Percentiles rank a stretch among this genome's conserved stretches.
These are phyloP conservation scores for Setophaga petechia DNA, from an alignment of 2,113 vertebrate species.

Conservation along the genomic window DNA sequence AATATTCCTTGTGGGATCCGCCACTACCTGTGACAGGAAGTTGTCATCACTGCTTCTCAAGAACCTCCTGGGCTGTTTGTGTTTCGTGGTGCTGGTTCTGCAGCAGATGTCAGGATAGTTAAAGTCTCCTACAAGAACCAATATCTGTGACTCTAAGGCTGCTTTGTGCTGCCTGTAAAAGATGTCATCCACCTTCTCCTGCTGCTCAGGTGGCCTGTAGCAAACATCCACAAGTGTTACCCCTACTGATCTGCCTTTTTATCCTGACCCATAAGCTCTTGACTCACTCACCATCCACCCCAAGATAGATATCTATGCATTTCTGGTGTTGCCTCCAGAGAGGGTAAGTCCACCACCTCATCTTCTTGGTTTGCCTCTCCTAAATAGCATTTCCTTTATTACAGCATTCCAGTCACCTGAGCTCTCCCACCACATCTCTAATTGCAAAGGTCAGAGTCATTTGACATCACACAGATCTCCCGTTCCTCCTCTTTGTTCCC, in stretches of 20 bases:
- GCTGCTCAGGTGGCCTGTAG: background rate
- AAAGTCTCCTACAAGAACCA: background rate
- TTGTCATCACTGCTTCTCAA: background rate
- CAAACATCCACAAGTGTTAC: background rate
- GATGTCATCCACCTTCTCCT: background rate
- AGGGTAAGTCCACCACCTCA: fast-evolving
- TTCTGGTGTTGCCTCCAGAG: background rate
- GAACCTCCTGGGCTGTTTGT: background rate
- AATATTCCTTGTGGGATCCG: background rate
- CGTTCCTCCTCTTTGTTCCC: background rate
- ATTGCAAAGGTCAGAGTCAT: background rate
- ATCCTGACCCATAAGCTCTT: background rate
- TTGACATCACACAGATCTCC: background rate
- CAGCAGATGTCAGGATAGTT: background rate
- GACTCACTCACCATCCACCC: background rate
- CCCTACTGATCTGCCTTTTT: background rate
- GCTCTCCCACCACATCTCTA: background rate
- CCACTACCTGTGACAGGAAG: background rate
- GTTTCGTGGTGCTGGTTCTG: background rate
- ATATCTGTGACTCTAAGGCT: background rate
- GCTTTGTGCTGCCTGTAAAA: background rate
- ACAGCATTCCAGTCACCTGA: background rate
- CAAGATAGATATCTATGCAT: background rate
- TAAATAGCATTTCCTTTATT: background rate
- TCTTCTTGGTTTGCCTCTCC: background rate